Evolutionary conservation across 2,888 invertebrate genomes (phyloP).

Genomic region (Harpalus rubripes): DNA sequence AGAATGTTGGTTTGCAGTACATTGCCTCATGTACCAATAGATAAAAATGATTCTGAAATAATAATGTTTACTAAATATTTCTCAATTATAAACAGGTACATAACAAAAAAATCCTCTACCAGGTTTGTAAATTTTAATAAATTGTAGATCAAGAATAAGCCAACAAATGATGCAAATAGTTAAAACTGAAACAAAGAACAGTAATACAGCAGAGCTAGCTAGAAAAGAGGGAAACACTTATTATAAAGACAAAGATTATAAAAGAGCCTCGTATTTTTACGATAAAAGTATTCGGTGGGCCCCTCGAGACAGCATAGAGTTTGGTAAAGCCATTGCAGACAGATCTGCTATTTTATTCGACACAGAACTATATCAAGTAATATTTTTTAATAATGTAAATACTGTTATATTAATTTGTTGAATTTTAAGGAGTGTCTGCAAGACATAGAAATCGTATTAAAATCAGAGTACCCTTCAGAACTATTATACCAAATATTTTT

Average conservation of each 20-base stretch:
- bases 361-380: constrained; percentile 80
- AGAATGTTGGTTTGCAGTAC: neutral
- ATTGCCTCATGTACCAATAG: neutral
- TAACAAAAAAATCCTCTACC: neutral
- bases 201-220: neutral
- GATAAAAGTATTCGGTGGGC: constrained; percentile 82
- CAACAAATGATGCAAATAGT: neutral
- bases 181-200: neutral
- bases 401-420: neutral
- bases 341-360: constrained; percentile 84
- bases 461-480: constrained; percentile 37
- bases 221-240: neutral
- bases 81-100: constrained; percentile 9
- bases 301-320: constrained; percentile 79
- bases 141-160: neutral
- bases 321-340: constrained; percentile 83
- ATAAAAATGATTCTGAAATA: constrained; percentile 8
- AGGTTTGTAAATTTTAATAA: neutral
- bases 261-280: constrained; percentile 73
- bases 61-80: constrained; percentile 36
- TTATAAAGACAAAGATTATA: neutral
- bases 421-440: constrained; percentile 39
- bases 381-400: neutral
- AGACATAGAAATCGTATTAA: constrained; percentile 28
- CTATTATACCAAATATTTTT: constrained; percentile 40